Conservation (phyloP, 2,888 invertebrate genomes). For the Aporophyla nigra region DNA sequence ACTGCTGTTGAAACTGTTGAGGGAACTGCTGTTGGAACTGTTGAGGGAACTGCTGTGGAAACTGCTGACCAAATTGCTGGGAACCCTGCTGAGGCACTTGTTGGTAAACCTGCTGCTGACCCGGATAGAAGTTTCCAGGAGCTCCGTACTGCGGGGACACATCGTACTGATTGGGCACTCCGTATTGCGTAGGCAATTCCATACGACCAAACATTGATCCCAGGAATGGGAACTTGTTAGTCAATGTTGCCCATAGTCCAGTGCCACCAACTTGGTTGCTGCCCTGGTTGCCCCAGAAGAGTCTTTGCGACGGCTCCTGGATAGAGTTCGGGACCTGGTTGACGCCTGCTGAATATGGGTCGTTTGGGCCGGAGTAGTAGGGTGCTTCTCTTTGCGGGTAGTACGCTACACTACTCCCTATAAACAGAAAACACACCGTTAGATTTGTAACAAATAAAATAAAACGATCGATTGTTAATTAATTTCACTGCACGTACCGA, state of each 20-base stretch:
- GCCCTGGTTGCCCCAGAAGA: slow-evolving; percentile 86
- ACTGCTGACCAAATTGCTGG: slow-evolving; percentile 53
- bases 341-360: slow-evolving; percentile 79
- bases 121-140: slow-evolving; percentile 69
- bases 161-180: slow-evolving; percentile 73
- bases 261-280: slow-evolving; percentile 87
- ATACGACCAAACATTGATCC: slow-evolving; percentile 86
- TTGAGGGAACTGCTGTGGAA: slow-evolving; percentile 71
- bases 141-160: slow-evolving; percentile 69
- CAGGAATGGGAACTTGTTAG: slow-evolving; percentile 87
- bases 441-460: slow-evolving; percentile 40
- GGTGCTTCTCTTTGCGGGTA: slow-evolving; percentile 82
- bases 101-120: slow-evolving; percentile 67
- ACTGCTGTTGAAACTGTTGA: slow-evolving; percentile 70
- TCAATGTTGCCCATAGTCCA: slow-evolving; percentile 84
- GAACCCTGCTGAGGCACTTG: slow-evolving; percentile 71
- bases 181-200: slow-evolving; percentile 81
- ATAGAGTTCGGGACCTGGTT: slow-evolving; percentile 72
- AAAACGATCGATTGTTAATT: slow-evolving; percentile 50
- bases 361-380: slow-evolving; percentile 82
- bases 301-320: slow-evolving; percentile 83
- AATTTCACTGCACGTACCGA: slow-evolving; percentile 84
- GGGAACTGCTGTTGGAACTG: slow-evolving; percentile 69
- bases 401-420: slow-evolving; percentile 84
- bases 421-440: slow-evolving; percentile 66